phyloP scores from a whole-genome alignment of 1,140 invertebrate species.

The Apis dorsata region DNA sequence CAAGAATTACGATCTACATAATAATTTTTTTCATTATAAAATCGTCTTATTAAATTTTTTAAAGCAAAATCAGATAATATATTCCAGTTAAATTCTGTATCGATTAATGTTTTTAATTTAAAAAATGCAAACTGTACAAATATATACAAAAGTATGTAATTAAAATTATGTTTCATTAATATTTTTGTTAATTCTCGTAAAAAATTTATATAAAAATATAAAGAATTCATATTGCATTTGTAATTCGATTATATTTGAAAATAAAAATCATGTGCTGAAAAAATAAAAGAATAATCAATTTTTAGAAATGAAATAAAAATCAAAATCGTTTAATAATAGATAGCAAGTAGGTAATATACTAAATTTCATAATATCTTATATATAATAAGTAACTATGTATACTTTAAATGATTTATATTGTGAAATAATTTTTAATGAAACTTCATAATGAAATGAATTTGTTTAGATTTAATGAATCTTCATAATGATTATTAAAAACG shows the following conservation, averaged over 20 bases:
- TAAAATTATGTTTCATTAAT: constrained; percentile 41
- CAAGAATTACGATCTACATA: constrained; percentile 69
- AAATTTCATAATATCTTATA: constrained; percentile 13
- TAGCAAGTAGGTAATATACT: background rate
- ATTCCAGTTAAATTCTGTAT: constrained; percentile 48
- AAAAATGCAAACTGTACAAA: constrained; percentile 61
- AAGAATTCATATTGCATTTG: constrained; percentile 21
- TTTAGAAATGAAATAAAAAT: background rate
- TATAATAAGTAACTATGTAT: background rate
- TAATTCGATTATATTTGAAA: background rate
- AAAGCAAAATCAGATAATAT: constrained; percentile 64
- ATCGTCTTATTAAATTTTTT: constrained; percentile 52
- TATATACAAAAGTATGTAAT: constrained; percentile 48
- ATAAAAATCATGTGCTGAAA: background rate
- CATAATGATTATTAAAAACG: background rate
- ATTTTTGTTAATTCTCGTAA: constrained; percentile 49
- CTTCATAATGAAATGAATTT: background rate
- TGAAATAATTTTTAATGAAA: background rate
- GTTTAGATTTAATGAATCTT: background rate
- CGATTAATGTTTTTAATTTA: constrained; percentile 62
- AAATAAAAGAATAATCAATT: constrained; percentile 16
- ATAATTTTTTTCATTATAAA: constrained; percentile 33
- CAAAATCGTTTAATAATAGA: background rate
- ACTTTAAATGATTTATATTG: background rate
- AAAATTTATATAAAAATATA: constrained; percentile 33